These are phyloP conservation scores for Bolinopsis microptera DNA, from an alignment of 37 sponge, comb jelly and placozoan genomes.

Conservation along the genomic window DNA sequence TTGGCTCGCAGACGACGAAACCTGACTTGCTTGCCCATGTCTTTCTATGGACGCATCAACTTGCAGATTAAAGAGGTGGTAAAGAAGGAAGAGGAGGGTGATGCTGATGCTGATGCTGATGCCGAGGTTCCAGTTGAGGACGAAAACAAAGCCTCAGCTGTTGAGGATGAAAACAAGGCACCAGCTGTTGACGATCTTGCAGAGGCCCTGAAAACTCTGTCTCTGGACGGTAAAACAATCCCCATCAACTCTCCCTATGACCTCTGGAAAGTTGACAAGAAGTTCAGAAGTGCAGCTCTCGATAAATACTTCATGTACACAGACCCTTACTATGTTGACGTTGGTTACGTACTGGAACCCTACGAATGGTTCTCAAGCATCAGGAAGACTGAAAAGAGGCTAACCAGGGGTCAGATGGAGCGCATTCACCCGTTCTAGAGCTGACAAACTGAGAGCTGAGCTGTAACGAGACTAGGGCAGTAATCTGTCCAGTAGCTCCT, in stretches of 20 bases:
- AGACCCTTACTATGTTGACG: not conserved
- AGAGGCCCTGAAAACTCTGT: not conserved
- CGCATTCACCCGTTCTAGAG: not conserved
- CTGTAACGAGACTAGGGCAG: not conserved
- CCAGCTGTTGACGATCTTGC: constrained; percentile 11
- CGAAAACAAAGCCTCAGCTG: constrained; percentile 33
- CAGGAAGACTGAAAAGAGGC: constrained; percentile 32
- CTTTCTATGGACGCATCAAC: constrained; percentile 23
- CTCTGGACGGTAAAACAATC: constrained; percentile 17
- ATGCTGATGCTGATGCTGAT: no score
- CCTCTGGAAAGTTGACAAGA: constrained; percentile 23
- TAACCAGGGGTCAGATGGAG: not conserved
- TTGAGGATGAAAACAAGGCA: constrained; percentile 1
- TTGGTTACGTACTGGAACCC: constrained; percentile 10
- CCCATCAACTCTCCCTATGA: not conserved
- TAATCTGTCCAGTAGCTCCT: not conserved
- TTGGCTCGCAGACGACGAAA: not conserved
- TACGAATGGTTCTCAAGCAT: constrained; percentile 22
- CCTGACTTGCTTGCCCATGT: constrained; percentile 15
- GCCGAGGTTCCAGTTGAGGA: not conserved
- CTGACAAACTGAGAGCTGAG: not conserved
- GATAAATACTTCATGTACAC: constrained; percentile 47
- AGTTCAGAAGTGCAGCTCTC: constrained; percentile 6
- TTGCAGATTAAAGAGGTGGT: not conserved
- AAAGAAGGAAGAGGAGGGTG: not conserved